Percentiles rank a stretch among this genome's conserved stretches.
Evolutionary conservation across 1,140 invertebrate genomes (phyloP).

Genomic region (Micrasema minimum): DNA sequence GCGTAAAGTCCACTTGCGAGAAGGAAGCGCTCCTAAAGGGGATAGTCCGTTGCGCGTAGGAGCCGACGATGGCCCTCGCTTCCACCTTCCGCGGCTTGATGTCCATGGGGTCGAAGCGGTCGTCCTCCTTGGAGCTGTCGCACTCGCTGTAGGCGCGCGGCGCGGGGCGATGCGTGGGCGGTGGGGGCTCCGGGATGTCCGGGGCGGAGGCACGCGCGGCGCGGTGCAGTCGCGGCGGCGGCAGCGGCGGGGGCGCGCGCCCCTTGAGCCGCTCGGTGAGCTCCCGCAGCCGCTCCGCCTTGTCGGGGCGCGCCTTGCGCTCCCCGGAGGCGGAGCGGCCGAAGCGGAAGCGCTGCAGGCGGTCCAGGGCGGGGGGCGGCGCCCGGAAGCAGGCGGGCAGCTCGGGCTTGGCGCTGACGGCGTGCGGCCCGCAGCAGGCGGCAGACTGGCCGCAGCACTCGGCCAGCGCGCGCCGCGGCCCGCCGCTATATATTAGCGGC

Average conservation of each 20-base stretch:
- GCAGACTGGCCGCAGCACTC: conserved; percentile 47
- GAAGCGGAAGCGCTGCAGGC: conserved; percentile 79
- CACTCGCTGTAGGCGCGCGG: conserved; percentile 55
- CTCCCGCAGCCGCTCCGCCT: conserved; percentile 77
- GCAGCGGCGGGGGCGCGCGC: conserved; percentile 58
- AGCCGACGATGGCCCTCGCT: conserved; percentile 72
- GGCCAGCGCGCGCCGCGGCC: conserved; percentile 41
- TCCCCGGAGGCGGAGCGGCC: conserved; percentile 70
- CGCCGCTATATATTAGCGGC: conserved; percentile 55
- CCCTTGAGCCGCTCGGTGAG: conserved; percentile 79
- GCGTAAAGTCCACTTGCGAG: conserved; percentile 80
- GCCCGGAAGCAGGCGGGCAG: conserved; percentile 65
- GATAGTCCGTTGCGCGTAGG: conserved; percentile 70
- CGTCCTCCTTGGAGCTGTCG: conserved; percentile 59
- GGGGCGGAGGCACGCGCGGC: conserved; percentile 56
- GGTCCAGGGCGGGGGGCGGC: conserved; percentile 79
- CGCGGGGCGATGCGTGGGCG: conserved; percentile 55
- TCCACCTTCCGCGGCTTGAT: conserved; percentile 66
- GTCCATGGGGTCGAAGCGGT: conserved; percentile 60
- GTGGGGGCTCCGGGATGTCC: conserved; percentile 60
- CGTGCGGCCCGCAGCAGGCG: conserved; percentile 60
- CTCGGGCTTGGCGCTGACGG: conserved; percentile 56
- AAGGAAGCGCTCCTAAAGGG: conserved; percentile 85
- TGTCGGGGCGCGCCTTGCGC: conserved; percentile 67
- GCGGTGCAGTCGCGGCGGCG: conserved; percentile 57